Percentiles rank a stretch among this genome's conserved stretches.
Conservation (phyloP, 2,797 vertebrate species). For the Rhabdophis nuchalis region DNA sequence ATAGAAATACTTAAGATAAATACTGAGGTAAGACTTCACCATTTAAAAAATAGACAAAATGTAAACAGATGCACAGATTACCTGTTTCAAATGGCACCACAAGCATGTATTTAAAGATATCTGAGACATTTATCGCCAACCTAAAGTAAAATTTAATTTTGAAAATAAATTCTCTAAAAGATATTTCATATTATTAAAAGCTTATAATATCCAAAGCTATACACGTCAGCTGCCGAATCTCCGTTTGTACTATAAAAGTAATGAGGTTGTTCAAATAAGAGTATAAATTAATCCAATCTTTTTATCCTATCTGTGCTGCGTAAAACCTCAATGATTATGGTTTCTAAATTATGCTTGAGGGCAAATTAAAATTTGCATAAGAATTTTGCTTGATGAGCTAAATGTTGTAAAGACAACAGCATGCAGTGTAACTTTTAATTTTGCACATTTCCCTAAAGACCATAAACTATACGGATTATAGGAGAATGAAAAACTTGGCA, state of each 20-base stretch:
- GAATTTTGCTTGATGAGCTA: constrained; percentile 87
- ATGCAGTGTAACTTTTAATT: constrained; percentile 89
- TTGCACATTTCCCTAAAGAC: constrained; percentile 85
- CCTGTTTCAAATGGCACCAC: constrained; percentile 56
- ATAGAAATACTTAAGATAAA: constrained; percentile 66
- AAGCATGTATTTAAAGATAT: constrained; percentile 64
- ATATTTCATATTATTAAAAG: constrained; percentile 68
- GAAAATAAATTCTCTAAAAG: constrained; percentile 64
- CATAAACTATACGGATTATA: constrained; percentile 84
- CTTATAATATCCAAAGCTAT: constrained; percentile 78
- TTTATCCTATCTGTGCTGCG: constrained; percentile 79
- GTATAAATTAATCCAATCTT: constrained; percentile 93
- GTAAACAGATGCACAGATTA: constrained; percentile 61
- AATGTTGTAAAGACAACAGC: constrained; percentile 86
- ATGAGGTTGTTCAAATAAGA: constrained; percentile 97
- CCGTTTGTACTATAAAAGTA: constrained; percentile 92
- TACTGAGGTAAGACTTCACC: constrained; percentile 40
- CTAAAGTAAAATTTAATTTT: constrained; percentile 62
- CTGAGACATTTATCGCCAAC: constrained; percentile 63
- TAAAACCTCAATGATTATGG: constrained; percentile 97
- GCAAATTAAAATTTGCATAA: constrained; percentile 99
- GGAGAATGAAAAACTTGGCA: constrained; percentile 83
- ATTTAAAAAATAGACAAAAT: constrained; percentile 63
- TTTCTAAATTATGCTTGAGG: constrained; percentile 99
- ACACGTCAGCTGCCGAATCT: constrained; percentile 83